Evolutionary conservation across 2,113 vertebrate genomes (phyloP).

Genomic region (Uria lomvia): DNA sequence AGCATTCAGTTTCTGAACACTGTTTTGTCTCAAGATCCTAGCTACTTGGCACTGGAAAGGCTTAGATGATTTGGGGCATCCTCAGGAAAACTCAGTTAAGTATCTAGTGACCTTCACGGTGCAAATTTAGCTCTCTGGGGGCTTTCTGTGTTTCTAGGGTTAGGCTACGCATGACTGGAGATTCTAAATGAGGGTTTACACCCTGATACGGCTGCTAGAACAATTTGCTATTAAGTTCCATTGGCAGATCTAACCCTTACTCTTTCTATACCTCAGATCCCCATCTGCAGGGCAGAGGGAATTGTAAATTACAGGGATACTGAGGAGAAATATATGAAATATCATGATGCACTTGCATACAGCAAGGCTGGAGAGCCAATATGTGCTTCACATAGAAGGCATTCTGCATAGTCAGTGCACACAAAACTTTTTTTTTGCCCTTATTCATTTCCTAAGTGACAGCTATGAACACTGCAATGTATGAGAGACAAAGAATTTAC

Average conservation of each 20-base stretch:
- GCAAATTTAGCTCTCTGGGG: not conserved
- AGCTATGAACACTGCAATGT: not conserved
- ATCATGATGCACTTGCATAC: not conserved
- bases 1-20: not conserved
- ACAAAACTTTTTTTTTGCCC: not conserved
- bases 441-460: conserved; percentile 22
- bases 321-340: not conserved
- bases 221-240: not conserved
- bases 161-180: not conserved
- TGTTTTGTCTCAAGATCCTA: not conserved
- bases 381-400: not conserved
- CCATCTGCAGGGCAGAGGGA: not conserved
- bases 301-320: not conserved
- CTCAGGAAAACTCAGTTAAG: not conserved
- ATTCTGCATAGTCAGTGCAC: not conserved
- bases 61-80: not conserved
- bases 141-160: not conserved
- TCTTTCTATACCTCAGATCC: not conserved
- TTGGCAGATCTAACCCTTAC: not conserved
- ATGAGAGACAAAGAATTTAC: conserved; percentile 23
- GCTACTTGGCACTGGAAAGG: not conserved
- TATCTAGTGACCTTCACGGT: not conserved
- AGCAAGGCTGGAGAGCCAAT: not conserved
- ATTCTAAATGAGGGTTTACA: not conserved
- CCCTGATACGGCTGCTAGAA: not conserved